phyloP scores from a whole-genome alignment of 2,888 invertebrate species.

The Lydus trimaculatus region DNA sequence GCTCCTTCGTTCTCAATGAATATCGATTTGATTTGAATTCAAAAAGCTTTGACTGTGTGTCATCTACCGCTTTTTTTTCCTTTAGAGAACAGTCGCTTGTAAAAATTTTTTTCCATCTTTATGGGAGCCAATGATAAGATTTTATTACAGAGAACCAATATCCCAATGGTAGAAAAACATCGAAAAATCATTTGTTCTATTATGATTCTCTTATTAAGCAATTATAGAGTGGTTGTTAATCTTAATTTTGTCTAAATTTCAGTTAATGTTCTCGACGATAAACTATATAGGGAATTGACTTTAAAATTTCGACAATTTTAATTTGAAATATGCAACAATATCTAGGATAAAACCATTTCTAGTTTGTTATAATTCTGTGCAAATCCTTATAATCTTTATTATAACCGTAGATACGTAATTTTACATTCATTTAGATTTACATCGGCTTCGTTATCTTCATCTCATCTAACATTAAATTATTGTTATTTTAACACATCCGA shows the following conservation, averaged over 20 bases:
- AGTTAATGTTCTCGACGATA: too few relatives aligned
- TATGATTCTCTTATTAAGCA: too few relatives aligned
- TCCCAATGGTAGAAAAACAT: too few relatives aligned
- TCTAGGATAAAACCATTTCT: background rate
- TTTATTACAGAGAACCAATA: background rate
- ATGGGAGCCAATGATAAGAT: background rate
- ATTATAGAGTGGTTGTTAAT: too few relatives aligned
- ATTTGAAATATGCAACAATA: background rate
- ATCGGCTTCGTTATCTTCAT: background rate
- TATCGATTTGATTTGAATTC: constrained; percentile 1
- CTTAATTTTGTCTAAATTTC: too few relatives aligned
- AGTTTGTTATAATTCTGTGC: background rate
- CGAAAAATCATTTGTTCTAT: background rate
- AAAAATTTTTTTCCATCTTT: background rate
- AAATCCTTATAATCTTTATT: background rate
- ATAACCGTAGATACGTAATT: background rate
- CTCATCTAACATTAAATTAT: background rate
- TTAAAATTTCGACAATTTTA: too few relatives aligned
- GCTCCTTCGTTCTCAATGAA: background rate
- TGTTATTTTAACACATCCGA: background rate
- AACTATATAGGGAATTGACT: too few relatives aligned
- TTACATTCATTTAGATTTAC: constrained; percentile 3
- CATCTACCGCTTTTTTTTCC: background rate
- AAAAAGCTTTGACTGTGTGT: background rate
- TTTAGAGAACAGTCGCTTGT: background rate